Conservation (phyloP, 2,797 vertebrate genomes). For the Clarias pachynema region DNA sequence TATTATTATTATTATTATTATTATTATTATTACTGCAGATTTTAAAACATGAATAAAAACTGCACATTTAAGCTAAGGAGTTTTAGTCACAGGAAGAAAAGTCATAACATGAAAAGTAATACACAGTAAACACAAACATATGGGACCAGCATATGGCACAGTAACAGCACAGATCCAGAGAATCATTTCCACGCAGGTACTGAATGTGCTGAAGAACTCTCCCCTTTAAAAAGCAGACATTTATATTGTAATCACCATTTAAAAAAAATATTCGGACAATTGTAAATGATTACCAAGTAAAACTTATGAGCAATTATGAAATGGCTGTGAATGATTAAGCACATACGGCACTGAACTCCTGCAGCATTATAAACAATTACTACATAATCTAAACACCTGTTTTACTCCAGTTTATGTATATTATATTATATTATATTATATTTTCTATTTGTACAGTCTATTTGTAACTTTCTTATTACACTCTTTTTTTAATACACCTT, state of each 20-base stretch:
- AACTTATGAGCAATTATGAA: not conserved
- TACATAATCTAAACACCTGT: not conserved
- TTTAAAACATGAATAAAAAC: not conserved
- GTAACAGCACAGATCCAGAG: not conserved
- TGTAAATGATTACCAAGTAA: not conserved
- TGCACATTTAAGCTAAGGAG: not conserved
- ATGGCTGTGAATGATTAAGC: constrained; percentile 11
- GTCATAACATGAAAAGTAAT: not conserved
- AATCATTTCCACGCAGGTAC: not conserved
- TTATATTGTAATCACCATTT: not conserved
- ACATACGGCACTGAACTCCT: not conserved
- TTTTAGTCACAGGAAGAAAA: constrained; percentile 1
- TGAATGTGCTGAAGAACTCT: not conserved
- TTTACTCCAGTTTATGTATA: not conserved
- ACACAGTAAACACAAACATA: not conserved
- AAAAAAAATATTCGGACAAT: not conserved
- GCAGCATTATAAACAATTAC: not conserved
- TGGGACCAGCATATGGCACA: not conserved
- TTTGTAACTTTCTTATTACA: not conserved
- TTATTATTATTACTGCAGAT: not conserved
- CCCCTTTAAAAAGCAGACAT: not conserved
- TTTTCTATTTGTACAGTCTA: not conserved
- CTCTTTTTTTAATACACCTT: not conserved
- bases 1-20: not conserved
- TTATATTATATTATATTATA: not conserved